Evolutionary conservation across 1,140 invertebrate species (phyloP).

Genomic region (Ericerus pela): DNA sequence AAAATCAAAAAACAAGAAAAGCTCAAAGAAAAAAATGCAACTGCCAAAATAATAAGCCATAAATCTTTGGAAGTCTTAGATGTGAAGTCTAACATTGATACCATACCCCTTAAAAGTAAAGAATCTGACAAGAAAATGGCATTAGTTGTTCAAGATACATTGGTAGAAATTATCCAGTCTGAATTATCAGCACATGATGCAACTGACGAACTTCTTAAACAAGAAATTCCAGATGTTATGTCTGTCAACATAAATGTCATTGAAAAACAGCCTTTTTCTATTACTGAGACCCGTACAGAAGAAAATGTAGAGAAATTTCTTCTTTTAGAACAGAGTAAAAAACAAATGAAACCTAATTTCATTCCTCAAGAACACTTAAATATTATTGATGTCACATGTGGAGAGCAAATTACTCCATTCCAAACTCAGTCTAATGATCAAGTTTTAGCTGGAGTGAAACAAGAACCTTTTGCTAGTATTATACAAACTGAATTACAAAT

Average conservation of each 20-base stretch:
- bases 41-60: conserved; percentile 20
- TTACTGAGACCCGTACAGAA: too few species aligned
- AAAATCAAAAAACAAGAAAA: conserved; percentile 26
- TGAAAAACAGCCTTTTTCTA: too few species aligned
- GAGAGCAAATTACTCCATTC: too few species aligned
- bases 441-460: conserved; percentile 14
- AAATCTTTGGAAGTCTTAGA: conserved; percentile 18
- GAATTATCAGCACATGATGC: conserved; percentile 26
- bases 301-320: too few species aligned
- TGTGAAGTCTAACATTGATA: conserved; percentile 22
- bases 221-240: too few species aligned
- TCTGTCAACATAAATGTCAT: too few species aligned
- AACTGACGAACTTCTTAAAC: too few species aligned
- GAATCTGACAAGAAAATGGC: conserved; percentile 12
- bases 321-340: too few species aligned
- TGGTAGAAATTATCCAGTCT: not conserved
- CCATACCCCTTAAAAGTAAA: conserved; percentile 25
- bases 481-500: conserved; percentile 15
- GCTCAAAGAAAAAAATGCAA: conserved; percentile 19
- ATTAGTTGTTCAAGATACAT: conserved; percentile 14
- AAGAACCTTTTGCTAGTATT: not conserved
- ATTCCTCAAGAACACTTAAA: conserved; percentile 14
- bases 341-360: too few species aligned
- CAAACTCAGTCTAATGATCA: too few species aligned
- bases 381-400: too few species aligned